phyloP scores from a whole-genome alignment of 2,113 vertebrate species.

The Crypturellus undulatus region DNA sequence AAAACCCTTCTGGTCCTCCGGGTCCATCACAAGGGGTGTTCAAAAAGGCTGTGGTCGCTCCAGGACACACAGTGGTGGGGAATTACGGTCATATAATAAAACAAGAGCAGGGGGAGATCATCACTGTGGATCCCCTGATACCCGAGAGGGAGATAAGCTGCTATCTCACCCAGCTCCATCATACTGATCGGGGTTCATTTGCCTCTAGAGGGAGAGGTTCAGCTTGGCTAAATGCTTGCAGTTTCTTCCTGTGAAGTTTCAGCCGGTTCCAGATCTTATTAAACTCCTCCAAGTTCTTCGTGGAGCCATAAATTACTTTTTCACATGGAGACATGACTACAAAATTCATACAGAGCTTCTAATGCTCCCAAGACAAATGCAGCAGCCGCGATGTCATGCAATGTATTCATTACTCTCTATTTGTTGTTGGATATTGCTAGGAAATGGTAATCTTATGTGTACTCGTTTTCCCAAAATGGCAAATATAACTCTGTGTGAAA shows the following conservation, averaged over 20 bases:
- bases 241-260: background rate
- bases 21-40: background rate
- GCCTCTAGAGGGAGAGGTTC: background rate
- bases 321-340: slow-evolving; percentile 26
- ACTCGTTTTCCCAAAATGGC: background rate
- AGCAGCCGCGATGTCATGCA: slow-evolving; percentile 25
- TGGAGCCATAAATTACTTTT: slow-evolving; percentile 14
- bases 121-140: background rate
- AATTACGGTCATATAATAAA: background rate
- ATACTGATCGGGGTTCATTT: background rate
- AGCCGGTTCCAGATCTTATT: background rate
- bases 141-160: background rate
- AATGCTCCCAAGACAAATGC: background rate
- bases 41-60: background rate
- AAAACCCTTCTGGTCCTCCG: background rate
- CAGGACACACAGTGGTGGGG: background rate
- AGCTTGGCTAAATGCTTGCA: background rate
- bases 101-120: background rate
- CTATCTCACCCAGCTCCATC: background rate
- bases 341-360: slow-evolving; percentile 38
- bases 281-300: background rate
- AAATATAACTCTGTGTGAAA: background rate
- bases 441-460: slow-evolving; percentile 20
- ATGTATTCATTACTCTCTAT: slow-evolving; percentile 38
- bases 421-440: background rate